Percentiles rank a stretch among this genome's conserved stretches.
These are phyloP conservation scores for Brachyhypopomus gauderio DNA, from an alignment of 2,113 vertebrate species.

Conservation along the genomic window DNA sequence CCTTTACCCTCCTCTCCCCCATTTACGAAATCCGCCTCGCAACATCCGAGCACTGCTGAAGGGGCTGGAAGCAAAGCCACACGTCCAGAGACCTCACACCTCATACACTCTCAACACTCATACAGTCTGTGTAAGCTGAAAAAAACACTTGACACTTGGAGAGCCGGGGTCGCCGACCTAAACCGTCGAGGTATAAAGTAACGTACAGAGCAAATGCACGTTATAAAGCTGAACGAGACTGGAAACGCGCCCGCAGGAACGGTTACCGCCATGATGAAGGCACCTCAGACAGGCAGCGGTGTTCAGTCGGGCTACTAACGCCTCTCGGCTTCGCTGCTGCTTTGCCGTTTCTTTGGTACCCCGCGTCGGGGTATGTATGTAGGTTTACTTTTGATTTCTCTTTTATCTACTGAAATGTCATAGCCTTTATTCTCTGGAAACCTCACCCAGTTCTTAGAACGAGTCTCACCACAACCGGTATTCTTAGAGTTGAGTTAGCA, in stretches of 20 bases:
- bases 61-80: constrained; percentile 7
- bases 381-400: constrained; percentile 50
- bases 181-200: not conserved
- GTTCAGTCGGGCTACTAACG: not conserved
- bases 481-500: constrained; percentile 57
- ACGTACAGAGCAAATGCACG: not conserved
- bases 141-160: not conserved
- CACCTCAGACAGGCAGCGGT: not conserved
- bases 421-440: constrained; percentile 52
- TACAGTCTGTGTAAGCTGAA: not conserved
- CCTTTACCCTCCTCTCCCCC: not conserved
- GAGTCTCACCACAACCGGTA: constrained; percentile 60
- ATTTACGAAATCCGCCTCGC: constrained; percentile 35
- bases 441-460: constrained; percentile 60
- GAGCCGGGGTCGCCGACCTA: constrained; percentile 1
- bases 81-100: not conserved
- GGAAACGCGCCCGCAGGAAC: not conserved
- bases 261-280: not conserved
- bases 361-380: not conserved
- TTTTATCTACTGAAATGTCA: constrained; percentile 54
- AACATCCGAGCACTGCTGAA: constrained; percentile 18
- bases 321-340: constrained; percentile 20
- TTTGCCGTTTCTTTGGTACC: constrained; percentile 13
- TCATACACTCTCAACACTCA: constrained; percentile 5
- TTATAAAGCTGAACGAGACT: not conserved